Conservation (phyloP, 2,888 invertebrate species). For the Mystacides longicornis region DNA sequence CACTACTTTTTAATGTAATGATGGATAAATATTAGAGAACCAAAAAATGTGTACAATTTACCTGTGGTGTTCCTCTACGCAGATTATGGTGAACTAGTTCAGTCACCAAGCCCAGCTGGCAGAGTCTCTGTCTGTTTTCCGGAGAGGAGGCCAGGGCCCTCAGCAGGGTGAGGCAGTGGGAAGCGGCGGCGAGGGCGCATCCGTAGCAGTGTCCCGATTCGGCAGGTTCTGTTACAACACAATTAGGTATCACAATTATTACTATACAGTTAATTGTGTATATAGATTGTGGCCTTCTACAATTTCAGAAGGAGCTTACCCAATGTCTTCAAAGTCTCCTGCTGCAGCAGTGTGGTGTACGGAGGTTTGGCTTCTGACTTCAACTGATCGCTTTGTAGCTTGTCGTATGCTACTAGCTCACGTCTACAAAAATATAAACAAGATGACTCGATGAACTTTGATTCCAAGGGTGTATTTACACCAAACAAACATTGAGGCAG, state of each 20-base stretch:
- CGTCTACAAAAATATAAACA: slow-evolving; percentile 37
- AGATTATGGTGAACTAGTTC: slow-evolving; percentile 87
- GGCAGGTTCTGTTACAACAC: neutral
- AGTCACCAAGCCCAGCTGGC: slow-evolving; percentile 79
- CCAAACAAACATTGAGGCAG: neutral
- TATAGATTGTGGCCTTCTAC: too few relatives aligned
- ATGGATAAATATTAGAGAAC: too few relatives aligned
- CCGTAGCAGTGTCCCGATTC: slow-evolving; percentile 69
- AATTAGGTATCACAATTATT: too few relatives aligned
- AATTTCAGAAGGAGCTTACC: slow-evolving; percentile 8
- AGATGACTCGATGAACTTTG: too few relatives aligned
- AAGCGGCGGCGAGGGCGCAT: slow-evolving; percentile 83
- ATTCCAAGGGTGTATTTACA: too few relatives aligned
- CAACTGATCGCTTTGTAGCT: slow-evolving; percentile 64
- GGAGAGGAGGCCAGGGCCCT: slow-evolving; percentile 80
- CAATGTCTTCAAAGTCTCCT: slow-evolving; percentile 36
- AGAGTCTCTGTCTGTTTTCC: slow-evolving; percentile 66
- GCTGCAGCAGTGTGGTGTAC: slow-evolving; percentile 43
- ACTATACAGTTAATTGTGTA: too few relatives aligned
- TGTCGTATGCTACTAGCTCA: slow-evolving; percentile 86
- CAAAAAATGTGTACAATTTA: too few relatives aligned
- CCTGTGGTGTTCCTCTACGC: slow-evolving; percentile 73
- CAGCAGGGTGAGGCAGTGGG: slow-evolving; percentile 86
- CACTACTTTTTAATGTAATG: too few relatives aligned
- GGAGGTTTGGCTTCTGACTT: slow-evolving; percentile 43